A percentile compares a stretch with the other conserved stretches of the same genome.
These are phyloP conservation scores for Malachius bipustulatus DNA, from an alignment of 2,888 invertebrate genomes.

Conservation along the genomic window DNA sequence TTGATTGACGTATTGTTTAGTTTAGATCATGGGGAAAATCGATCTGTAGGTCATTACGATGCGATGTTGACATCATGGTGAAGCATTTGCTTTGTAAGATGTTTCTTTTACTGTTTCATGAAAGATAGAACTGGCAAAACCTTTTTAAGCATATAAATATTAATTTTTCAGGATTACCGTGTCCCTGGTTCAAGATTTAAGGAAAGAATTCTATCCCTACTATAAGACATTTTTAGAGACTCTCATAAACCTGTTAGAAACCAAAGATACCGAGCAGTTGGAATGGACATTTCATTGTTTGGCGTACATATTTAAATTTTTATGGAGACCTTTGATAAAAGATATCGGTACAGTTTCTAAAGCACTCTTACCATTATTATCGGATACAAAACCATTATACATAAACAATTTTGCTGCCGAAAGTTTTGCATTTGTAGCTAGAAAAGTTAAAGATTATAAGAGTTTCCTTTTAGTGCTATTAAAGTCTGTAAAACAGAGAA, in stretches of 20 bases:
- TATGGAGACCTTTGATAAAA: conserved; percentile 72
- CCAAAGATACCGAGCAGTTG: conserved; percentile 70
- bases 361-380: conserved; percentile 61
- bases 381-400: conserved; percentile 66
- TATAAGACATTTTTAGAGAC: conserved; percentile 65
- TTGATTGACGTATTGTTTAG: too few species aligned
- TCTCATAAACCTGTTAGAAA: conserved; percentile 57
- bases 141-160: conserved; percentile 8
- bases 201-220: conserved; percentile 78
- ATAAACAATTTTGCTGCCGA: conserved; percentile 91
- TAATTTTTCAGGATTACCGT: conserved; percentile 56
- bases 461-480: conserved; percentile 61
- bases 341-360: conserved; percentile 64
- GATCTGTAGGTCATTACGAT: too few species aligned
- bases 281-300: conserved; percentile 79
- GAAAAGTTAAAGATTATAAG: conserved; percentile 72
- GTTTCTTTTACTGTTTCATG: too few species aligned
- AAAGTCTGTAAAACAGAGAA: conserved; percentile 49
- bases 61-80: too few species aligned
- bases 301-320: conserved; percentile 81
- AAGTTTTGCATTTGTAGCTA: conserved; percentile 88
- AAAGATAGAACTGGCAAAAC: too few species aligned
- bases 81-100: too few species aligned
- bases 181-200: conserved; percentile 76
- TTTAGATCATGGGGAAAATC: too few species aligned